These are phyloP conservation scores for Anthoptus insignis DNA, from an alignment of 2,888 invertebrate species.

Conservation along the genomic window DNA sequence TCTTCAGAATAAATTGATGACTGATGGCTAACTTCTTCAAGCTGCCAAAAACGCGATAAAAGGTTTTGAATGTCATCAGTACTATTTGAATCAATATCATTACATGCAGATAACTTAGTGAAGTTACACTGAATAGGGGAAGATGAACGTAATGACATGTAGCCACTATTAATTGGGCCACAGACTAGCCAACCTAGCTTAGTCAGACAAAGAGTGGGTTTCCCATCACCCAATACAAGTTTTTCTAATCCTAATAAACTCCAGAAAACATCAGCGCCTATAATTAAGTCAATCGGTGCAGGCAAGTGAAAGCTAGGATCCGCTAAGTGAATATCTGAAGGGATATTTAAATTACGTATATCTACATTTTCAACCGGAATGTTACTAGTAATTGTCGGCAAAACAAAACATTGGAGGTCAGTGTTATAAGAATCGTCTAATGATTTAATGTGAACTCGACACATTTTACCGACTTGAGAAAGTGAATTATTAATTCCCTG, in stretches of 20 bases:
- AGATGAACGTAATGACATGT: background rate
- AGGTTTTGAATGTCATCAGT: slow-evolving; percentile 13
- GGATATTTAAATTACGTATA: slow-evolving; percentile 25
- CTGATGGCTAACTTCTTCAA: slow-evolving; percentile 22
- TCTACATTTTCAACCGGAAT: slow-evolving; percentile 32
- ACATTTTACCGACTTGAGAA: slow-evolving; percentile 7
- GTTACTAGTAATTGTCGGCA: slow-evolving; percentile 34
- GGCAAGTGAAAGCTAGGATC: slow-evolving; percentile 36
- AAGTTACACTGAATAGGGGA: slow-evolving; percentile 13
- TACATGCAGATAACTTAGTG: background rate
- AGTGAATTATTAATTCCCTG: slow-evolving; percentile 6
- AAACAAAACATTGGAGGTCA: slow-evolving; percentile 27
- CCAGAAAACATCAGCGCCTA: slow-evolving; percentile 36
- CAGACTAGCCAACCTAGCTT: slow-evolving; percentile 32
- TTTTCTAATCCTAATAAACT: slow-evolving; percentile 29
- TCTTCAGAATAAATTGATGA: slow-evolving; percentile 5
- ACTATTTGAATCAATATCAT: slow-evolving; percentile 5
- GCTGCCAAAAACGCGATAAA: slow-evolving; percentile 28
- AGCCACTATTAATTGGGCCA: slow-evolving; percentile 17
- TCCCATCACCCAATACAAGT: slow-evolving; percentile 15
- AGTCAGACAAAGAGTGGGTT: slow-evolving; percentile 24
- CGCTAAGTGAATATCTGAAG: slow-evolving; percentile 24
- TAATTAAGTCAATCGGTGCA: slow-evolving; percentile 25
- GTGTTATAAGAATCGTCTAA: background rate
- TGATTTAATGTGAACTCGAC: slow-evolving; percentile 9